A percentile compares a stretch with the other conserved stretches of the same genome.
Evolutionary conservation across 2,888 invertebrate genomes (phyloP).

Genomic region (Lepetodrilus schrolli): DNA sequence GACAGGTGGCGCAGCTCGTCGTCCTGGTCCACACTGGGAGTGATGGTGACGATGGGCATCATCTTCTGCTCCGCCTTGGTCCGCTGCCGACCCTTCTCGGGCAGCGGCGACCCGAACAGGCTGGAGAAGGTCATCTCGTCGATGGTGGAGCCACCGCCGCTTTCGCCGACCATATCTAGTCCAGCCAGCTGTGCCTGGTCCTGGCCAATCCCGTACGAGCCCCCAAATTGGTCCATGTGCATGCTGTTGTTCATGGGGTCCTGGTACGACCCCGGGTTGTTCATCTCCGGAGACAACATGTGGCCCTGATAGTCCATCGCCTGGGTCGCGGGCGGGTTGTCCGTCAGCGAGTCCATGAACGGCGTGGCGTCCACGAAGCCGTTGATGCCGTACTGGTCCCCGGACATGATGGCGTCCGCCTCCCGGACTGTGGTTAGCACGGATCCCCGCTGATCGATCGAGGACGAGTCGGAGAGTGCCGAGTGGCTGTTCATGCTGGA

Average conservation of each 20-base stretch:
- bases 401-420: not conserved
- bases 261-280: not conserved
- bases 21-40: constrained; percentile 51
- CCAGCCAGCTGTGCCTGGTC: constrained; percentile 5
- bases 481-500: constrained; percentile 16
- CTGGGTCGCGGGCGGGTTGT: constrained; percentile 2
- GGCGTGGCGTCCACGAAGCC: constrained; percentile 40
- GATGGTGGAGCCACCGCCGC: constrained; percentile 49
- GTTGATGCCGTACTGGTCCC: constrained; percentile 36
- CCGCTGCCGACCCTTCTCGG: constrained; percentile 16
- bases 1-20: constrained; percentile 68
- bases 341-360: constrained; percentile 46
- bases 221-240: not conserved
- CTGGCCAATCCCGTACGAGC: not conserved
- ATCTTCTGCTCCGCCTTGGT: constrained; percentile 49
- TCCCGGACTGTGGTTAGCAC: not conserved
- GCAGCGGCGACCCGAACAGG: constrained; percentile 42
- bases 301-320: not conserved
- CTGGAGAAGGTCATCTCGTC: constrained; percentile 61
- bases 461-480: constrained; percentile 5
- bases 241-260: constrained; percentile 12
- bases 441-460: not conserved
- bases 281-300: not conserved
- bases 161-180: not conserved
- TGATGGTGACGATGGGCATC: constrained; percentile 44